Evolutionary conservation across 2,888 invertebrate genomes (phyloP), one percentile per base, ranked within the genome.

Genomic region (Leptopterna dolabrata): DNA sequence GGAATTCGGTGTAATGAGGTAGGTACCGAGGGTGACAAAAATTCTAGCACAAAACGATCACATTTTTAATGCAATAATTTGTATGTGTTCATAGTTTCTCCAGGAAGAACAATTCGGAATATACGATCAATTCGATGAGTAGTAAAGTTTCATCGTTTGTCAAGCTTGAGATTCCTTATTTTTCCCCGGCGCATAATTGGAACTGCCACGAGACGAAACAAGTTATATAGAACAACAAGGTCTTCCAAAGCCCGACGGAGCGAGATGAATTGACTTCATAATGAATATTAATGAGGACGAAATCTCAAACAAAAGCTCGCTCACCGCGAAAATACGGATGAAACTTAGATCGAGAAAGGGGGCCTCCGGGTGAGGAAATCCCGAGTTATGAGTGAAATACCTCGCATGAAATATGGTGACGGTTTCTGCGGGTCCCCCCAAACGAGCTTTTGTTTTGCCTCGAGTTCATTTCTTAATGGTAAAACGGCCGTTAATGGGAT

Each of bases 401-500:
- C 78, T 78, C 78, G 78, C 78, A 55, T 81, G 63, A 81, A 81
- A 55, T 55, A 81, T 29, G 16, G 55, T 81, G 81, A 81, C 55
- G 47, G 47, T 55, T 45, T 78, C 9, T 0, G 24, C 27, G 16
- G 45, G 47, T 27, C 55, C 47, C 11, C 30, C 11, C 2, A 3
- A 71, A n/a, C 7, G 83, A 43, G 83, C 70, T 83, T 70, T 83
- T 83, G 83, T 83, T 83, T 27, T 14, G 78, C 11, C 27, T 16
- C 16, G 29, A 19, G 55, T 81, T 47, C 47, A 47, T 81, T 45
- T n/a, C 27, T 27, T 45, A 16, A 47, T 27, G 55, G 51, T 81
- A 30, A 83, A 83, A 43, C 27, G 83, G 83, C 19, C 63, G 83
- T 13, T 83, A 71, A 83, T 83, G 83, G 71, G 83, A 83, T 83